Evolutionary conservation across 2,113 vertebrate genomes (phyloP), one percentile per base, ranked within the genome.

Genomic region (Pollimyrus isidori): DNA sequence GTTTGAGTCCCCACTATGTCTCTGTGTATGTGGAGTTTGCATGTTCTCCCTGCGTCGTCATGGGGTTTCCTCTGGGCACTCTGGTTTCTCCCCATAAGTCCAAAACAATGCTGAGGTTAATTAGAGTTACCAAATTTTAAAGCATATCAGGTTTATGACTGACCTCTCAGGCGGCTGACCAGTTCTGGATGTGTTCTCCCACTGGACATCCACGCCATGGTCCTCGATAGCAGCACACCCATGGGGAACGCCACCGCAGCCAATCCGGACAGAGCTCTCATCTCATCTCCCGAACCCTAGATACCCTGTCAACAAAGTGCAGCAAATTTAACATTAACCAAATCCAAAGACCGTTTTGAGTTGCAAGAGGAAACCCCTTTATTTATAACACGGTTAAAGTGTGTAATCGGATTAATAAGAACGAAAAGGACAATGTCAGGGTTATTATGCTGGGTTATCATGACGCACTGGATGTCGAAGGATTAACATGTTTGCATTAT

Each of bases 201-300:
- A 62, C 95, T 97, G 48, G 97, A 97, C 3, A 97, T 97, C 97
- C 97, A 98, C 87, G 97, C 97, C 97, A 98, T 97, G 23, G 96
- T 97, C 90, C 97, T 95, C 90, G 96, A 95, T 13, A 97, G 94
- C 91, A 97, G 94, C 92, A 98, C 93, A 91, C 97, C 97, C 96
- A 98, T 97, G 50, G 96, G 95, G 87, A 97, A 91, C 10, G 93
- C 92, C 42, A 97, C 92, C 62, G 90, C 85, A 52, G 91, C 92
- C 87, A 95, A 89, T 88, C 90, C 92, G 86, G 93, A 89, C 56
- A 56, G 92, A 7, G 85, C 89, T 92, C 90, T 94, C 97, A 98
- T 98, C 91, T 95, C 96, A 98, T 98, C 91, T 95, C 96, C 94
- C 89, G 93, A 89, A 26, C 90, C 83, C n/a, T 23, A 73, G 88